These are phyloP conservation scores for Nansenia antarctica DNA, from an alignment of 2,113 vertebrate species.

Conservation along the genomic window DNA sequence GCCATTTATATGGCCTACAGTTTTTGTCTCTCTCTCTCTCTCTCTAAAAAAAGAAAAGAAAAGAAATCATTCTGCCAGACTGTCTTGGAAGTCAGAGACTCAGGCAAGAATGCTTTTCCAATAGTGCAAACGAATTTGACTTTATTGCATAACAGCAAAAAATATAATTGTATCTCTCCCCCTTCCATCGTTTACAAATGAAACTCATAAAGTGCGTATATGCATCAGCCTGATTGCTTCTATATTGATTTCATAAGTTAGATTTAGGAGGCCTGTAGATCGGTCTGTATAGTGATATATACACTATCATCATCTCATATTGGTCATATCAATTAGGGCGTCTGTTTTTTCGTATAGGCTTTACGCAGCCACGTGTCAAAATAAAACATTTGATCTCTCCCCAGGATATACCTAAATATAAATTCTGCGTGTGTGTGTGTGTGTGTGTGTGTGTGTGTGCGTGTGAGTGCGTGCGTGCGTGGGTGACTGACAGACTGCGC, in stretches of 20 bases:
- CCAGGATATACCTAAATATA: constrained; percentile 32
- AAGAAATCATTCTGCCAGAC: too few species aligned
- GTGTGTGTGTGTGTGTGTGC: constrained; percentile 21
- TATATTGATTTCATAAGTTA: constrained; percentile 25
- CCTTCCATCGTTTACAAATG: constrained; percentile 65
- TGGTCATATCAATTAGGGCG: constrained; percentile 36
- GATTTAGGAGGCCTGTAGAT: constrained; percentile 44
- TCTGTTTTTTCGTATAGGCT: constrained; percentile 26
- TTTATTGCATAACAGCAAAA: constrained; percentile 81
- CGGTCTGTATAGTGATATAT: neutral
- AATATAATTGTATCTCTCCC: constrained; percentile 36
- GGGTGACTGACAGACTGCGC: constrained; percentile 20
- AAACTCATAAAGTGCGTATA: constrained; percentile 81
- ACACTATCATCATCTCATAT: constrained; percentile 2
- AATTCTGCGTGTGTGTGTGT: constrained; percentile 17
- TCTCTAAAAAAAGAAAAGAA: too few species aligned
- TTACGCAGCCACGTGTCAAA: constrained; percentile 42
- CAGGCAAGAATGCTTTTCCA: constrained; percentile 43
- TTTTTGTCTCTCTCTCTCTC: constrained; percentile 54
- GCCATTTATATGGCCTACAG: constrained; percentile 59
- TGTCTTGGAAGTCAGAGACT: constrained; percentile 33
- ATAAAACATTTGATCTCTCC: constrained; percentile 26
- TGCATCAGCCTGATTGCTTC: constrained; percentile 69
- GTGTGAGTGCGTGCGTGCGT: constrained; percentile 5
- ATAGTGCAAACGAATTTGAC: constrained; percentile 66